Evolutionary conservation across 2,888 invertebrate species (phyloP).

Genomic region (Synanthedon myopaeformis): DNA sequence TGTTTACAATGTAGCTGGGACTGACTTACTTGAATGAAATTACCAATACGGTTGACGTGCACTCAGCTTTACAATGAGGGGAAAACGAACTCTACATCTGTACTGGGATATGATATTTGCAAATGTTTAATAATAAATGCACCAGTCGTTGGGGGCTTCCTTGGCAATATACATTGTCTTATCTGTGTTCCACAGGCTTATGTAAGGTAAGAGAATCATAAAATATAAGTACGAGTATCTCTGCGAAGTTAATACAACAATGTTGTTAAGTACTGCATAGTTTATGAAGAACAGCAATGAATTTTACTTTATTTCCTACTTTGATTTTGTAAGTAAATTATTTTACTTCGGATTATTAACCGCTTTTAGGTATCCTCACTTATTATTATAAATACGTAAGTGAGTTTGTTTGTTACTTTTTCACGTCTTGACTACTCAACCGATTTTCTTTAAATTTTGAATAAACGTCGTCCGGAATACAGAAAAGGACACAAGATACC

Average conservation of each 20-base stretch:
- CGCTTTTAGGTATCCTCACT: too few relatives aligned
- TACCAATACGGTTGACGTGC: background rate
- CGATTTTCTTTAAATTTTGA: too few relatives aligned
- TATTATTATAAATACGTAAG: too few relatives aligned
- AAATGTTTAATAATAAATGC: conserved; percentile 55
- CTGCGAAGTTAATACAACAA: background rate
- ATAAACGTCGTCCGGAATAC: too few relatives aligned
- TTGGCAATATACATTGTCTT: conserved; percentile 21
- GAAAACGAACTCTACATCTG: conserved; percentile 23
- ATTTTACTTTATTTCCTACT: too few relatives aligned
- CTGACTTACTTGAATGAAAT: background rate
- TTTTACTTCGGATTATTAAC: too few relatives aligned
- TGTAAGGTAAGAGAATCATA: background rate
- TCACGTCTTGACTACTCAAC: too few relatives aligned
- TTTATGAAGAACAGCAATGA: too few relatives aligned
- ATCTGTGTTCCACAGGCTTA: conserved; percentile 38
- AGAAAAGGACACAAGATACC: too few relatives aligned
- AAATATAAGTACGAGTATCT: too few relatives aligned
- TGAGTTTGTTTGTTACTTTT: too few relatives aligned
- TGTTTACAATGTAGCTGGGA: background rate
- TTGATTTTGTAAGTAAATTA: too few relatives aligned
- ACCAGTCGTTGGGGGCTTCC: conserved; percentile 27
- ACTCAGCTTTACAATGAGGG: conserved; percentile 25
- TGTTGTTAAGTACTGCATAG: background rate
- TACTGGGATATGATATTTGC: conserved; percentile 38